Evolutionary conservation across 2,888 invertebrate genomes (phyloP), one percentile per base, ranked within the genome.

Genomic region (Zaprionus lineosus): DNA sequence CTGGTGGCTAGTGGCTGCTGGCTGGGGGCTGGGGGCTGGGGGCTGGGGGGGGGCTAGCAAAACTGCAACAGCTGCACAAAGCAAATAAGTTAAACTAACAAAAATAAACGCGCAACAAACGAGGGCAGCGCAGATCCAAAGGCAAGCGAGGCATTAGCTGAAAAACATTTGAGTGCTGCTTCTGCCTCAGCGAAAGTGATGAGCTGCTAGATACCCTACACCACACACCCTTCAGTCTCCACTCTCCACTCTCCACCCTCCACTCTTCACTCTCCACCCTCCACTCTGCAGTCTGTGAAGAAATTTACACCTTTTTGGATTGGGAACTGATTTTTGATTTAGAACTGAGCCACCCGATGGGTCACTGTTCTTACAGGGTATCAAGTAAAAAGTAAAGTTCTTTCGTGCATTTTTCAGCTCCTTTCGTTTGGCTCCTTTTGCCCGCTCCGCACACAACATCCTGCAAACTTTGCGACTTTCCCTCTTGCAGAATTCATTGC

Each of bases 11-110:
- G 36, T 15, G 14, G 18, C 19, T 9, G 31, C 47, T 14, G 34
- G 15, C 9, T 36, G 28, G 3, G 4, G 28, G 41, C 16, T 18
- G 21, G 37, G 4, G 9, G 4, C 6, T 9, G 37, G 21, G 9
- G 37, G n/a, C 11, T 19, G 40, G 12, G 51, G 51, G 61, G 59
- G 44, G 56, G 29, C 41, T 53, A 56, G 53, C 58, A 71, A 53
- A 60, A 55, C 41, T 52, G 60, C 53, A 41, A 58, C 77, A 78
- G 74, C 77, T 84, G 82, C 74, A 81, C 61, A 67, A 67, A 67
- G 64, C 55, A 68, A 68, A 82, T 63, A 62, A 71, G 48, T 50
- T 41, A 68, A 76, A 66, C 77, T 71, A 65, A 61, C 70, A 70
- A 62, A 73, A 66, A 78, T 72, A 72, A 75, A 63, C 56, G 53